These are phyloP conservation scores for Hanleya hanleyi DNA, from an alignment of 2,888 invertebrate genomes.

Conservation along the genomic window DNA sequence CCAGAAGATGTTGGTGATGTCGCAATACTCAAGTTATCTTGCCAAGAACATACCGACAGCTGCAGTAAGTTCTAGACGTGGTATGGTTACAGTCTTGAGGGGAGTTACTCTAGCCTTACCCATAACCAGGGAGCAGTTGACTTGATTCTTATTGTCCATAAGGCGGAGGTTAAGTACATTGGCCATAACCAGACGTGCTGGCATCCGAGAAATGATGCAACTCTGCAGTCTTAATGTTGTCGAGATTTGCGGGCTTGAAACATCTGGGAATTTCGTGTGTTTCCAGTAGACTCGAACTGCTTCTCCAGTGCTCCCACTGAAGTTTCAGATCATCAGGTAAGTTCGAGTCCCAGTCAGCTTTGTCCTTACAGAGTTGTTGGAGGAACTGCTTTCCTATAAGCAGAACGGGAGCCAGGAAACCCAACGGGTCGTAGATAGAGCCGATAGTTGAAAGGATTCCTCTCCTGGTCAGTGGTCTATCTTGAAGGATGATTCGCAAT, in stretches of 20 bases:
- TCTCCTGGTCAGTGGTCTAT: constrained; percentile 33
- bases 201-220: constrained; percentile 36
- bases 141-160: constrained; percentile 7
- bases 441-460: constrained; percentile 36
- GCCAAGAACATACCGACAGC: constrained; percentile 23
- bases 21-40: constrained; percentile 15
- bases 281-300: background rate
- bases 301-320: constrained; percentile 25
- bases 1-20: constrained; percentile 21
- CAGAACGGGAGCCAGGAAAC: constrained; percentile 34
- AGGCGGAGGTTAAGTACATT: constrained; percentile 15
- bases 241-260: constrained; percentile 26
- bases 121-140: constrained; percentile 27
- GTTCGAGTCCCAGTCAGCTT: constrained; percentile 37
- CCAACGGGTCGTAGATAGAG: constrained; percentile 40
- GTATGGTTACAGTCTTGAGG: constrained; percentile 26
- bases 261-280: constrained; percentile 7
- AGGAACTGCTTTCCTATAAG: constrained; percentile 33
- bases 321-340: constrained; percentile 13
- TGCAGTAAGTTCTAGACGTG: constrained; percentile 30
- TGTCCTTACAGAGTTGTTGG: constrained; percentile 24
- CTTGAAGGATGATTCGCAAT: constrained; percentile 17
- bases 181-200: constrained; percentile 11
- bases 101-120: constrained; percentile 34
- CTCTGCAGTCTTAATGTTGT: background rate